These are phyloP conservation scores for Umimayanthus kanabou DNA, from an alignment of 92 coral and sea anemone genomes.

Conservation along the genomic window DNA sequence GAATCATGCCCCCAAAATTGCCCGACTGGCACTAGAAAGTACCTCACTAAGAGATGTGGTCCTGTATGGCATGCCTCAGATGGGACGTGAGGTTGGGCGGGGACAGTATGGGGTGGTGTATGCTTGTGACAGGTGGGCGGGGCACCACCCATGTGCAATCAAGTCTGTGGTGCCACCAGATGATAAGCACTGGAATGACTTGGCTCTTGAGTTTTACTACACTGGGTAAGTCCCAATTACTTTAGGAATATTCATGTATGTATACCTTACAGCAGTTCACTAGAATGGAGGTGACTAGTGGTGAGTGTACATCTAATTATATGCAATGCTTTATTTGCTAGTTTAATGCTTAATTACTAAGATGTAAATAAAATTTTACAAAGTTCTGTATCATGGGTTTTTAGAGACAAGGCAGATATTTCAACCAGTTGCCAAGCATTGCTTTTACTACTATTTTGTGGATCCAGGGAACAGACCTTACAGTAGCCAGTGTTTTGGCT, in stretches of 20 bases:
- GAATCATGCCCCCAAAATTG: constrained; percentile 92
- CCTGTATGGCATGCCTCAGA: constrained; percentile 93
- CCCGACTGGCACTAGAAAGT: constrained; percentile 95
- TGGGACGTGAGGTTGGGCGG: constrained; percentile 97
- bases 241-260: neutral
- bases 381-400: no score
- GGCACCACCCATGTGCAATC: constrained; percentile 95
- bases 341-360: no score
- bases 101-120: constrained; percentile 99
- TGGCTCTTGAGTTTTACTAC: constrained; percentile 93
- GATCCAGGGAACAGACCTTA: no score
- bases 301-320: no score
- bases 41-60: constrained; percentile 93
- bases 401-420: no score
- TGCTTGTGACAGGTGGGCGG: constrained; percentile 97
- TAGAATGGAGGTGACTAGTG: no score
- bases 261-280: neutral
- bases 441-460: no score
- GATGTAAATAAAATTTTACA: no score
- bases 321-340: no score
- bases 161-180: constrained; percentile 99
- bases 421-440: no score
- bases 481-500: no score
- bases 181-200: constrained; percentile 99
- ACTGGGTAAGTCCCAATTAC: constrained; percentile 65